A percentile compares a stretch with the other conserved stretches of the same genome.
Evolutionary conservation across 2,113 vertebrate species (phyloP).

Genomic region (Corythornis cristatus): DNA sequence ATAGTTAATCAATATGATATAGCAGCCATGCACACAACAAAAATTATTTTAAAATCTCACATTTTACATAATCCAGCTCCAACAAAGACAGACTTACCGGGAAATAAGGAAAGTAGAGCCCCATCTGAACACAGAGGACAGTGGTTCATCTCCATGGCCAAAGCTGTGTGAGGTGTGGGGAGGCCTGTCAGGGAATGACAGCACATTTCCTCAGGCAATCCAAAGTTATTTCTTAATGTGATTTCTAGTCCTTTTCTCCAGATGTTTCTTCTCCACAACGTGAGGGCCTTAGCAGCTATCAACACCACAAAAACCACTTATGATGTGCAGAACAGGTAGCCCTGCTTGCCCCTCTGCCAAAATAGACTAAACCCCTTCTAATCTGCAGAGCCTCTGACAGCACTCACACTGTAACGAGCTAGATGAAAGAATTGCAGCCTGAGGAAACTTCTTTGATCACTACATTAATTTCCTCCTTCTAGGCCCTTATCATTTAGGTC

Average conservation of each 20-base stretch:
- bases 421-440: background rate
- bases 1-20: background rate
- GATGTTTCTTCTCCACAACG: background rate
- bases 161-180: rapidly evolving
- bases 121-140: background rate
- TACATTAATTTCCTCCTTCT: background rate
- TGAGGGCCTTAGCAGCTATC: background rate
- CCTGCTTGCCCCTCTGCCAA: background rate
- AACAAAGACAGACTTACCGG: background rate
- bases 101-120: background rate
- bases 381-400: background rate
- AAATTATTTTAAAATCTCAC: background rate
- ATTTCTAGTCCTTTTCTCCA: background rate
- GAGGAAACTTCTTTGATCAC: background rate
- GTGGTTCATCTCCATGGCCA: background rate
- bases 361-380: background rate
- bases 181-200: background rate
- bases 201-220: background rate
- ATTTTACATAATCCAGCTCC: background rate
- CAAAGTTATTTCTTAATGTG: background rate
- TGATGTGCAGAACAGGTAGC: background rate
- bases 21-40: background rate
- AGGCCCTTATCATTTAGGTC: background rate
- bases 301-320: background rate
- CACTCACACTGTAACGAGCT: rapidly evolving